Evolutionary conservation across 2,888 invertebrate genomes (phyloP), one percentile per base, ranked within the genome.

Genomic region (Macrophya annulata): DNA sequence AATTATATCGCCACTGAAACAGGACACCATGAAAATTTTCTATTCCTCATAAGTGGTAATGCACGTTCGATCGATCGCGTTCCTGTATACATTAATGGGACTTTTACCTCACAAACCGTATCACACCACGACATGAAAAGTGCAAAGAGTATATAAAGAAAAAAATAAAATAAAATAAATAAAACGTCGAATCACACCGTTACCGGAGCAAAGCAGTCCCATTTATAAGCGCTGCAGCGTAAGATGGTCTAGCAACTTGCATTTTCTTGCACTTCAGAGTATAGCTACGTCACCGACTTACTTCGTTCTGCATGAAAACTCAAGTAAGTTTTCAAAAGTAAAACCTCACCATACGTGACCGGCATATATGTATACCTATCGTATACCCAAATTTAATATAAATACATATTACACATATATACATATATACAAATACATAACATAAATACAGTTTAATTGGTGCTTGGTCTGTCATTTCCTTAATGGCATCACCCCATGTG

Each of bases 211-310:
- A 81, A 81, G 62, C 81, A 81, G 81, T 43, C 59, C 25, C 59
- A 62, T 81, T 81, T 81, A 59, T 51, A 62, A 62, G 59, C 62
- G 15, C 81, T 62, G 81, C 72, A 74, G 45, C 81, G 25, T 37
- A 43, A 81, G 81, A 62, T 43, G 81, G 62, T 62, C 21, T 37
- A 17, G 40, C 25, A 25, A 81, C 81, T 62, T 81, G 81, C 81
- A 81, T 51, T 59, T 81, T 81, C 62, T 31, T 43, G 17, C 59
- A 59, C 62, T 62, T 81, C 40, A 40, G 62, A 62, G 59, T 62
- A 59, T 21, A 81, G 62, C 43, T 81, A 62, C 40, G 55, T 25
- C 31, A 79, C 59, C 37, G n/a, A 37, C 59, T 79, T n/a, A 51
- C 12, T 37, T 59, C 17, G 51, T 25, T 37, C 25, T 79, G 37